These are phyloP conservation scores for Carollia perspicillata DNA, from an alignment of 2,113 vertebrate species.

Conservation along the genomic window DNA sequence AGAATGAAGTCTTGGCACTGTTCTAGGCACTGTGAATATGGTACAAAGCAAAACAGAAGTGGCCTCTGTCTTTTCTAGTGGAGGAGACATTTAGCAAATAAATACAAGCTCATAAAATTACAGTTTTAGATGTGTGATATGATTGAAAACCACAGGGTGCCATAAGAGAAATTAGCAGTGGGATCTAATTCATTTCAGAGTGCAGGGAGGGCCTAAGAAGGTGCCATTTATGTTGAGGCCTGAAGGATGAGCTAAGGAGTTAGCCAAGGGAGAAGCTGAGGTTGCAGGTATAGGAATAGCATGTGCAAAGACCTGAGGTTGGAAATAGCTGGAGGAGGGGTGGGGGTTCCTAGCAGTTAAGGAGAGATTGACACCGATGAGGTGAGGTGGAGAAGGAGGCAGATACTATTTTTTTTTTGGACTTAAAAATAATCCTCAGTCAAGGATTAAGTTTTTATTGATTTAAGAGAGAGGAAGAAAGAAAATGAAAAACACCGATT, in stretches of 20 bases:
- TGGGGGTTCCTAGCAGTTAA: not conserved
- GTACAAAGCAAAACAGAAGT: not conserved
- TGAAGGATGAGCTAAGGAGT: not conserved
- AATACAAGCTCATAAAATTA: not conserved
- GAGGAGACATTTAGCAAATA: not conserved
- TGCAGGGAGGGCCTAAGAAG: not conserved
- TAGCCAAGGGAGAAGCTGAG: not conserved
- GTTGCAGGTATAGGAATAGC: not conserved
- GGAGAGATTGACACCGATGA: not conserved
- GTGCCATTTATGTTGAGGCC: not conserved
- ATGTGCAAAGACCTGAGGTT: not conserved
- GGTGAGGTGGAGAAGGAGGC: not conserved
- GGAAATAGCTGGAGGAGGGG: not conserved
- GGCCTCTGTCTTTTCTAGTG: not conserved
- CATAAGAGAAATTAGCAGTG: not conserved
- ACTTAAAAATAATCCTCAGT: no score
- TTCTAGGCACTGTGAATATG: not conserved
- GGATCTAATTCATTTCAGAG: not conserved
- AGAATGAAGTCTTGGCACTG: not conserved
- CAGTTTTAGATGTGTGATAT: not conserved
- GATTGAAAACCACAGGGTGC: not conserved
- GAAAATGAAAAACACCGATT: no score
- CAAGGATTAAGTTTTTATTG: no score
- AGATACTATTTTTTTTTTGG: not conserved
- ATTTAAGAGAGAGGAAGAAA: no score